Percentiles rank a stretch among this genome's conserved stretches.
Evolutionary conservation across 2,888 invertebrate genomes (phyloP).

Genomic region (Amorpha juglandis): DNA sequence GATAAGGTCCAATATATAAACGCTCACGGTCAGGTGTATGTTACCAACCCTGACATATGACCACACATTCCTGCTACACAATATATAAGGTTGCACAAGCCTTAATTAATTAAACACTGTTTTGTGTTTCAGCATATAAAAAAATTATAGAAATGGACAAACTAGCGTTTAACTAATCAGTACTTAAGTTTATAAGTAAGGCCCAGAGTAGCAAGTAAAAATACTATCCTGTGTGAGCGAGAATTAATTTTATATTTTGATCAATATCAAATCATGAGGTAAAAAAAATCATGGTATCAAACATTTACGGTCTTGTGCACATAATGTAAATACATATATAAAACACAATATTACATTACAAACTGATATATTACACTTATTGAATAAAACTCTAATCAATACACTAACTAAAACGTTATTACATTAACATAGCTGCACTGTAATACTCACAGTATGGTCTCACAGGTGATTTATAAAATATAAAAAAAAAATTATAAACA

Average conservation of each 20-base stretch:
- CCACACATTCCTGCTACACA: no score
- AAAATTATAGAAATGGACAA: no score
- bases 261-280: background rate
- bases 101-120: no score
- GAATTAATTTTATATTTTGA: background rate
- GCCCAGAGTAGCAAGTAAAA: no score
- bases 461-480: conserved; percentile 33
- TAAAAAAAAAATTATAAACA: conserved; percentile 34
- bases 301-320: background rate
- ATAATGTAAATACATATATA: background rate
- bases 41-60: no score
- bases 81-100: no score
- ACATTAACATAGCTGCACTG: conserved; percentile 36
- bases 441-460: conserved; percentile 32
- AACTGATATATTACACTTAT: conserved; percentile 3
- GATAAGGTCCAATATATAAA: no score
- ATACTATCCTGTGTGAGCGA: no score
- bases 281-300: background rate
- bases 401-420: conserved; percentile 34
- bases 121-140: no score
- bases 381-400: conserved; percentile 3
- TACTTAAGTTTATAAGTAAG: no score
- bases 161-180: no score
- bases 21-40: no score
- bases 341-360: conserved; percentile 4